phyloP scores from a whole-genome alignment of 2,888 invertebrate species.

The Synergus laeviventris region DNA sequence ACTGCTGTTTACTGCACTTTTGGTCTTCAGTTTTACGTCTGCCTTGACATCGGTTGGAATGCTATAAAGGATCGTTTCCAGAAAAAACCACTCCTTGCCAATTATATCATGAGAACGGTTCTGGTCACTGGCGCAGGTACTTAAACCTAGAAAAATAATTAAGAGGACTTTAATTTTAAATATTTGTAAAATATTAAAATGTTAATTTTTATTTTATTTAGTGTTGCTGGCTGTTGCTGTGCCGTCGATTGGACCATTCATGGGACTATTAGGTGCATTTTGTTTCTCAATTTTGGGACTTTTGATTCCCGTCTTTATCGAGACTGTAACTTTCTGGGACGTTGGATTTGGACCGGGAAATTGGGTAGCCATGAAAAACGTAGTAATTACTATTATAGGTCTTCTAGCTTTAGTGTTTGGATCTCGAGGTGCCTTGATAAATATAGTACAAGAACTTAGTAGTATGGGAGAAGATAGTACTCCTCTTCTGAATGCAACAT shows the following conservation, averaged over 20 bases:
- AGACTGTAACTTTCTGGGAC: conserved; percentile 91
- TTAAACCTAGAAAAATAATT: neutral
- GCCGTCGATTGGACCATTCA: conserved; percentile 92
- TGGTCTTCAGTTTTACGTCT: conserved; percentile 97
- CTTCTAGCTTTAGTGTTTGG: conserved; percentile 90
- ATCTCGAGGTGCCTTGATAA: conserved; percentile 81
- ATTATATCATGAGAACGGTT: conserved; percentile 83
- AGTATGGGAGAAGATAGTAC: neutral
- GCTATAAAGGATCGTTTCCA: conserved; percentile 85
- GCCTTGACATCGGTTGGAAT: conserved; percentile 94
- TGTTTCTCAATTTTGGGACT: conserved; percentile 95
- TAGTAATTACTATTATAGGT: conserved; percentile 86
- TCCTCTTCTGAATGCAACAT: neutral
- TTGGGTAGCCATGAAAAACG: conserved; percentile 88
- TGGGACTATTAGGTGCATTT: conserved; percentile 94
- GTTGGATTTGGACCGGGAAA: conserved; percentile 85
- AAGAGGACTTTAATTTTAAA: neutral
- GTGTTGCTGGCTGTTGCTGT: conserved; percentile 89
- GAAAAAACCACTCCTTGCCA: conserved; percentile 83
- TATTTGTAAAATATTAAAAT: neutral
- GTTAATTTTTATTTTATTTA: conserved; percentile 60
- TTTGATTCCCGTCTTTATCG: conserved; percentile 90
- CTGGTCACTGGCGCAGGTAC: conserved; percentile 79
- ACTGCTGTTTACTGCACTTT: conserved; percentile 96
- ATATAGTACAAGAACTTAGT: conserved; percentile 74